Conservation (phyloP, 2,888 invertebrate genomes). For the Bimastos eiseni region DNA sequence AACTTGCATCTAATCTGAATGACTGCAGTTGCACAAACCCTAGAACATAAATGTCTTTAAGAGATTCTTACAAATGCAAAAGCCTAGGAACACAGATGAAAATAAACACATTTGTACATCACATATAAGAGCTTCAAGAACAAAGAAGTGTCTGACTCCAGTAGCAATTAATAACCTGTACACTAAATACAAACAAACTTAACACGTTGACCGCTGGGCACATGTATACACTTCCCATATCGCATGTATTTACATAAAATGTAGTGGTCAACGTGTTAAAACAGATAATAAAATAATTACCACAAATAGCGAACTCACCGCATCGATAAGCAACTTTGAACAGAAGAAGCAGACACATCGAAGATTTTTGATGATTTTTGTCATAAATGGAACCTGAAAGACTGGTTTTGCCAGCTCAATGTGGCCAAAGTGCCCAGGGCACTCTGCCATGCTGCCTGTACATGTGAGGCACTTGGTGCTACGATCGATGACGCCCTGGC, state of each 20-base stretch:
- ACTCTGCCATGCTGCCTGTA: conserved; percentile 89
- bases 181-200: not conserved
- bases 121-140: not conserved
- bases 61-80: too few species aligned
- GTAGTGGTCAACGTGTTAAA: too few species aligned
- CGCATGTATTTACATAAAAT: too few species aligned
- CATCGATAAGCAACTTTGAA: conserved; percentile 91
- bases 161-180: not conserved
- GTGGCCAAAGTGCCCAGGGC: conserved; percentile 99
- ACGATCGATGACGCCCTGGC: conserved; percentile 95
- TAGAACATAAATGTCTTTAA: too few species aligned
- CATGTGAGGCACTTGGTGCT: conserved; percentile 69
- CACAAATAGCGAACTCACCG: conserved; percentile 71
- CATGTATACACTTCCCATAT: too few species aligned
- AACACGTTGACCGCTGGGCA: too few species aligned
- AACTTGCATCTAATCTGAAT: not conserved
- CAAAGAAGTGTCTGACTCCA: not conserved
- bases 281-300: too few species aligned
- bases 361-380: conserved; percentile 94
- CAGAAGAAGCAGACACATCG: conserved; percentile 99
- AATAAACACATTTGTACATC: not conserved
- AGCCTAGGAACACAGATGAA: not conserved
- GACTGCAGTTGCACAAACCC: not conserved
- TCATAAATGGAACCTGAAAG: conserved; percentile 95
- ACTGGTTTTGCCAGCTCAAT: conserved; percentile 97